These are phyloP conservation scores for Chiloscyllium punctatum DNA, from an alignment of 2,797 vertebrate genomes.

Conservation along the genomic window DNA sequence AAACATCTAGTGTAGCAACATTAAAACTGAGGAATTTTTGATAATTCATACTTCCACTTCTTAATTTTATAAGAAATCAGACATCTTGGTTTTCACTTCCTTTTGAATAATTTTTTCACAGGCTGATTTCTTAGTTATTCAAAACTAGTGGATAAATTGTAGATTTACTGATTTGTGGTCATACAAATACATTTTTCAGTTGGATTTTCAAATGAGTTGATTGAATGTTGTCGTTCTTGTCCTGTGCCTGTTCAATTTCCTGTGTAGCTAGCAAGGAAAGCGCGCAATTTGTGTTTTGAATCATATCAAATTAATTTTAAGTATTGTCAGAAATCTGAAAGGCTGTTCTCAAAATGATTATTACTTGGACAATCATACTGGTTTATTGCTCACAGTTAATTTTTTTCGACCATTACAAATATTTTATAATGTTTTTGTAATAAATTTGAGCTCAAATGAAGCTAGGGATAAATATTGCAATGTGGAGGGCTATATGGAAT, in stretches of 20 bases:
- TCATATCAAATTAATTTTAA: not conserved
- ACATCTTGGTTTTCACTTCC: not conserved
- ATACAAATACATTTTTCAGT: not conserved
- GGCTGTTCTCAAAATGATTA: not conserved
- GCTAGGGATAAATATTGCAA: not conserved
- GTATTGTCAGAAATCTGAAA: not conserved
- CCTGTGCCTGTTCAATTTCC: not conserved
- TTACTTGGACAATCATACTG: not conserved
- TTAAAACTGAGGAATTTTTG: not conserved
- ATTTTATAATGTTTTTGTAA: not conserved
- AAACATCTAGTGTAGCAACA: not conserved
- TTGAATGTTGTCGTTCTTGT: not conserved
- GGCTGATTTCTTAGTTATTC: not conserved
- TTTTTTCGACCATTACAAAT: not conserved
- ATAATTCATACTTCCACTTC: not conserved
- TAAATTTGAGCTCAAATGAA: not conserved
- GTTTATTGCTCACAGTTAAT: not conserved
- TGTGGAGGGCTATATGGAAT: not conserved
- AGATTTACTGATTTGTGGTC: not conserved
- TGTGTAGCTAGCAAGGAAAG: not conserved
- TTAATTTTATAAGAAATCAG: not conserved
- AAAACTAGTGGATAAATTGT: not conserved
- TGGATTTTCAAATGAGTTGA: not conserved
- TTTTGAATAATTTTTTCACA: not conserved
- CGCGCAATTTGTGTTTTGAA: not conserved